Evolutionary conservation across 2,797 vertebrate genomes (phyloP).

Genomic region (Carduelis carduelis): DNA sequence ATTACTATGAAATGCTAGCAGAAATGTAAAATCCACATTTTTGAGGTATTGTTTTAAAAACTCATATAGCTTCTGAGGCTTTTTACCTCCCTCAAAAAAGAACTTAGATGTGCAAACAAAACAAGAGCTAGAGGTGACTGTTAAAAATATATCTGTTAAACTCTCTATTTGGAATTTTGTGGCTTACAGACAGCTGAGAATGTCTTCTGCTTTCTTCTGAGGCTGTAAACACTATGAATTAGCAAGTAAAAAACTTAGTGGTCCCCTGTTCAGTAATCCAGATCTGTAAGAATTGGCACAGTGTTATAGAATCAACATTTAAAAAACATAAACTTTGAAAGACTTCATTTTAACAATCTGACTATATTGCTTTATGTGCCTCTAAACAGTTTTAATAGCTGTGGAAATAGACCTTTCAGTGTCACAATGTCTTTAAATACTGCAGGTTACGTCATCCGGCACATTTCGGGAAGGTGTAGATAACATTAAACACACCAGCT

Average conservation of each 20-base stretch:
- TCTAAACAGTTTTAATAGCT: conserved; percentile 41
- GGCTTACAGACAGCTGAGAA: background rate
- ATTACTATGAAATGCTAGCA: background rate
- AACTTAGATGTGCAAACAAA: background rate
- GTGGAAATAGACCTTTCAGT: conserved; percentile 42
- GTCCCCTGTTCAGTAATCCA: background rate
- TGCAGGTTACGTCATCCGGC: background rate
- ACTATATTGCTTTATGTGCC: conserved; percentile 39
- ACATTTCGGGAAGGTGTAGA: background rate
- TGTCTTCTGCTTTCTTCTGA: background rate
- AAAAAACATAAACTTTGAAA: conserved; percentile 33
- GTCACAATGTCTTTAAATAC: background rate
- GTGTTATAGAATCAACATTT: background rate
- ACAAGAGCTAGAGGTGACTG: background rate
- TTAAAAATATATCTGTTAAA: background rate
- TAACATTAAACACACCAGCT: conserved; percentile 22
- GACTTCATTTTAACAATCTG: background rate
- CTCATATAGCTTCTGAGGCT: background rate
- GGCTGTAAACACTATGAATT: background rate
- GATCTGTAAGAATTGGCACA: conserved; percentile 9
- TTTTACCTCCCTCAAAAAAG: background rate
- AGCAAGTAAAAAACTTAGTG: background rate
- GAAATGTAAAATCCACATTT: background rate
- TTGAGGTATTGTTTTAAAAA: background rate
- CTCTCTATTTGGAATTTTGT: background rate